phyloP scores from a whole-genome alignment of 2,888 invertebrate genomes.

The Psylliodes chrysocephalus region DNA sequence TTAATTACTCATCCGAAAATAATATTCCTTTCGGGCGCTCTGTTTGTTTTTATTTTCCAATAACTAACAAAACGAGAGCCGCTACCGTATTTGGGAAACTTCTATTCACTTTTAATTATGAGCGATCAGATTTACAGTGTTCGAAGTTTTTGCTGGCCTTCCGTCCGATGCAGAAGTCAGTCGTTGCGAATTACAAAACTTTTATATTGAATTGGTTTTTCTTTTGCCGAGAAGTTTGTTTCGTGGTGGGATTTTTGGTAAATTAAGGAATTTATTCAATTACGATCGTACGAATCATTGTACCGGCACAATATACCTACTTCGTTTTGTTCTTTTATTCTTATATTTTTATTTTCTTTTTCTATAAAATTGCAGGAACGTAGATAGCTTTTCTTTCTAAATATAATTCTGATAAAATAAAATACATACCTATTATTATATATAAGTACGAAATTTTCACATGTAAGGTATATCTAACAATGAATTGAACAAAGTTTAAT shows the following conservation, averaged over 20 bases:
- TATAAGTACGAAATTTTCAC: no score
- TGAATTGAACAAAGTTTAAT: no score
- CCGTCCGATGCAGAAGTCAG: not conserved
- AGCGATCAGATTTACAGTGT: constrained; percentile 28
- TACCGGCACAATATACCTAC: no score
- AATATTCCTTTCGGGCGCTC: not conserved
- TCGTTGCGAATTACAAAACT: constrained; percentile 3
- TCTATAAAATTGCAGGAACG: no score
- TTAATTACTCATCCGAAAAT: no score
- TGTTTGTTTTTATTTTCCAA: constrained; percentile 5
- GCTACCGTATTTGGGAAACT: not conserved
- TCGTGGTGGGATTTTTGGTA: not conserved
- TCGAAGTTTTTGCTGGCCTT: not conserved
- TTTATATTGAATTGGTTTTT: constrained; percentile 6
- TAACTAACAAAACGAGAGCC: not conserved
- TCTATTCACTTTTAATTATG: constrained; percentile 28
- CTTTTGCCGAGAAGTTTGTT: not conserved
- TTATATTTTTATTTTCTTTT: no score
- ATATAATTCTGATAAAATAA: no score
- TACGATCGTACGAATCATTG: no score
- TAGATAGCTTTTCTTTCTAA: no score
- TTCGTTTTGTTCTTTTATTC: no score
- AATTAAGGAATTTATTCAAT: constrained; percentile 1
- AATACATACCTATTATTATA: no score
- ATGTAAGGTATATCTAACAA: no score